Percentiles rank a stretch among this genome's conserved stretches.
phyloP scores from a whole-genome alignment of 1,140 invertebrate species.

The Drosophila suzukii region DNA sequence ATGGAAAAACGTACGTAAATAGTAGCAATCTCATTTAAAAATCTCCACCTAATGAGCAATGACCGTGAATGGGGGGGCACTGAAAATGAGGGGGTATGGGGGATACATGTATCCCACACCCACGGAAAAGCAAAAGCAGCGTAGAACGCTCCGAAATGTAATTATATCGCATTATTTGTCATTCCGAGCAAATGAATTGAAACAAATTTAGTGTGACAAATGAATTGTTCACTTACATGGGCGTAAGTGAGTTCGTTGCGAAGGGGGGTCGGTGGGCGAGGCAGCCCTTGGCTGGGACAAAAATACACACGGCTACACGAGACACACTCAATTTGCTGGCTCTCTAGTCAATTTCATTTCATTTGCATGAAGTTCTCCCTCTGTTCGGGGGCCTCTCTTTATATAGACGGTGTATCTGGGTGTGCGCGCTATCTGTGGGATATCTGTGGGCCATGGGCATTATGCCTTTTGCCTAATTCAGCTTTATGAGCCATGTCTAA shows the following conservation, averaged over 20 bases:
- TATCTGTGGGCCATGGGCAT: constrained; percentile 54
- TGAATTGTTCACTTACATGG: constrained; percentile 69
- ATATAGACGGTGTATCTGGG: constrained; percentile 4
- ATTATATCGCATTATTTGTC: constrained; percentile 82
- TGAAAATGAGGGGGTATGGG: background rate
- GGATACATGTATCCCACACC: background rate
- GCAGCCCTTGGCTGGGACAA: constrained; percentile 15
- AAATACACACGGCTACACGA: constrained; percentile 30
- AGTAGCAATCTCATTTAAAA: constrained; percentile 81
- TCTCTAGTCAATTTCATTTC: constrained; percentile 81
- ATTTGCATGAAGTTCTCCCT: constrained; percentile 67
- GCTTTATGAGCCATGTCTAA: constrained; percentile 82
- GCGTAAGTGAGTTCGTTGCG: constrained; percentile 14
- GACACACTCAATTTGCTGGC: constrained; percentile 73
- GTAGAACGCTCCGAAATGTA: constrained; percentile 57
- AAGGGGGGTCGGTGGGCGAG: constrained; percentile 1
- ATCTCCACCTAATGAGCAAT: constrained; percentile 63
- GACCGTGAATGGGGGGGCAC: constrained; percentile 7
- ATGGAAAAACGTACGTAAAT: constrained; percentile 83
- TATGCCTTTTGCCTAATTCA: constrained; percentile 73
- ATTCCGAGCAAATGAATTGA: constrained; percentile 84
- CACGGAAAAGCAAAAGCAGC: constrained; percentile 13
- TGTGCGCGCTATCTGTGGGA: constrained; percentile 35
- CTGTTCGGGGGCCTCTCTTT: constrained; percentile 13
- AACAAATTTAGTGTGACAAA: constrained; percentile 84